These are phyloP conservation scores for Cyprinus carpio DNA, from an alignment of 2,113 vertebrate species.

Conservation along the genomic window DNA sequence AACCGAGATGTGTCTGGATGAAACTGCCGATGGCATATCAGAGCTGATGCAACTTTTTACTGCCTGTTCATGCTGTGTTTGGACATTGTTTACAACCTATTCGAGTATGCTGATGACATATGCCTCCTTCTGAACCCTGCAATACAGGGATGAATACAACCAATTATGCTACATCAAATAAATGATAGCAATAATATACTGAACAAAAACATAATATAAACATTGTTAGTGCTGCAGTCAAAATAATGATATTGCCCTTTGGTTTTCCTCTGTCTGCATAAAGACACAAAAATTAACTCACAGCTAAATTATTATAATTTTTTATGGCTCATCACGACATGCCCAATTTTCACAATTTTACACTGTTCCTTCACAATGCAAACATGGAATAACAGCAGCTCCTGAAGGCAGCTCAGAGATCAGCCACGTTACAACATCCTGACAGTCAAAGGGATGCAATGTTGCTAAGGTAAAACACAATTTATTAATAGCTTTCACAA, in stretches of 20 bases:
- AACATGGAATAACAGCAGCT: neutral
- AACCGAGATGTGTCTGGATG: constrained; percentile 21
- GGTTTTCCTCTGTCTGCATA: neutral
- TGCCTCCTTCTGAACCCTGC: neutral
- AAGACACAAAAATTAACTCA: neutral
- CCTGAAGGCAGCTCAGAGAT: constrained; percentile 2
- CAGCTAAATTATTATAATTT: neutral
- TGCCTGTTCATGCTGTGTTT: constrained; percentile 34
- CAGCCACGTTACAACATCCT: neutral
- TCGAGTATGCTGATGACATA: constrained; percentile 6
- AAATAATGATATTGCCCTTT: constrained; percentile 2
- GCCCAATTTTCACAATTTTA: constrained; percentile 25
- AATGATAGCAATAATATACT: constrained; percentile 14
- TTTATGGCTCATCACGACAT: neutral
- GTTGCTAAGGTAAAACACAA: neutral
- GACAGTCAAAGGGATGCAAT: neutral
- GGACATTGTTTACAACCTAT: constrained; percentile 33
- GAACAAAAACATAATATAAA: neutral
- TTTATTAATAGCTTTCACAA: constrained; percentile 9
- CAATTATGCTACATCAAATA: constrained; percentile 32
- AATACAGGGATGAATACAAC: constrained; percentile 4
- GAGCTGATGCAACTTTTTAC: constrained; percentile 40
- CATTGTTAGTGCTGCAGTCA: neutral
- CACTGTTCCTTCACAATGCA: constrained; percentile 11
- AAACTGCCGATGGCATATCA: constrained; percentile 29